Conservation (phyloP, 2,888 invertebrate species). For the Margaritifera margaritifera region DNA sequence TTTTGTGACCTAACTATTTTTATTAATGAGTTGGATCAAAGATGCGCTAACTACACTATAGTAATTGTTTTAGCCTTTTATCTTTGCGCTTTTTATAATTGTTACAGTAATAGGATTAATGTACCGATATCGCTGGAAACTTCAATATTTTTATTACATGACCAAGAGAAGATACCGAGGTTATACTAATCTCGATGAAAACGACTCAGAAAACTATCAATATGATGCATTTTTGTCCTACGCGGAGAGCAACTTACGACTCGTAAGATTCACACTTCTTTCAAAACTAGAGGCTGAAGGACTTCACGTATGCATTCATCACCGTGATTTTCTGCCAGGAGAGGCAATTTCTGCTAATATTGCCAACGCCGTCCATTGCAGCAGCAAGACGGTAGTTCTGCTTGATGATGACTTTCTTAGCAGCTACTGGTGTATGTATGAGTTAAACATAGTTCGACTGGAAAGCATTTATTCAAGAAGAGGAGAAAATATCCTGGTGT, state of each 20-base stretch:
- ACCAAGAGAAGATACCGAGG: conserved; percentile 19
- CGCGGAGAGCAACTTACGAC: conserved; percentile 19
- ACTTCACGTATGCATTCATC: conserved; percentile 41
- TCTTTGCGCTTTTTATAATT: conserved; percentile 13
- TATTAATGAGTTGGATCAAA: neutral
- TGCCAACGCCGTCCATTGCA: conserved; percentile 37
- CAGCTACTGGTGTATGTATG: conserved; percentile 50
- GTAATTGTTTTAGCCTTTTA: conserved; percentile 11
- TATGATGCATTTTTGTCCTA: conserved; percentile 43
- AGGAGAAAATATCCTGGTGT: conserved; percentile 9
- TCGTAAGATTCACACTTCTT: conserved; percentile 14
- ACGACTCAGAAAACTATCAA: conserved; percentile 10
- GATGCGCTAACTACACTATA: conserved; percentile 5
- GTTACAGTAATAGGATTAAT: conserved; percentile 19
- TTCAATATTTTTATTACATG: conserved; percentile 30
- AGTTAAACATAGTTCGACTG: conserved; percentile 46
- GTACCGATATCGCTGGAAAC: conserved; percentile 32
- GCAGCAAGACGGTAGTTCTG: conserved; percentile 43
- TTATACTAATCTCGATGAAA: conserved; percentile 2
- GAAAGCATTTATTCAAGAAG: conserved; percentile 31
- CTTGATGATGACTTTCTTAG: conserved; percentile 35
- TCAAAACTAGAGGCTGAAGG: conserved; percentile 9
- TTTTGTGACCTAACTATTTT: no score
- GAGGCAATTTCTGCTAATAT: conserved; percentile 43
- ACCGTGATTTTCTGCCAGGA: conserved; percentile 45